phyloP scores from a whole-genome alignment of 1,140 invertebrate genomes.

The Ostrea denselamellosa region DNA sequence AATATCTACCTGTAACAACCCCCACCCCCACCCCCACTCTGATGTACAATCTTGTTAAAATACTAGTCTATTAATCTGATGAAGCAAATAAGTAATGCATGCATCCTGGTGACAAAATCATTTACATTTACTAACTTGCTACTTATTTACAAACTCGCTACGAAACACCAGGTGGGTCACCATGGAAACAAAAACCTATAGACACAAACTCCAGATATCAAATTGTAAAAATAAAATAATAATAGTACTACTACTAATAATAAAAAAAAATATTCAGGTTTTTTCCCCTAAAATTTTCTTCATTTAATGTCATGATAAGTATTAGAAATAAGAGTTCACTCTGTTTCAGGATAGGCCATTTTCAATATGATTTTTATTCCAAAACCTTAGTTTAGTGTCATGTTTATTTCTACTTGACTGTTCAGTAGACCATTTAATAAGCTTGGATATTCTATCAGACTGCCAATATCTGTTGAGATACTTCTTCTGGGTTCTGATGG shows the following conservation, averaged over 20 bases:
- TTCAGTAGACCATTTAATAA: neutral
- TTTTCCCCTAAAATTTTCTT: neutral
- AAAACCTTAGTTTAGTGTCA: too few relatives aligned
- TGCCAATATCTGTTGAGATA: too few relatives aligned
- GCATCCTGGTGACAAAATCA: neutral
- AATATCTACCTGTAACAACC: too few relatives aligned
- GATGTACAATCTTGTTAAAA: too few relatives aligned
- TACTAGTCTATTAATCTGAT: too few relatives aligned
- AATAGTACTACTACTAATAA: too few relatives aligned
- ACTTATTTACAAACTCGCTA: neutral
- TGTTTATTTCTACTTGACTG: too few relatives aligned
- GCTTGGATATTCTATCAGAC: neutral
- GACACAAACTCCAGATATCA: neutral
- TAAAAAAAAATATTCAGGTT: neutral
- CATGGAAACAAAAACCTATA: neutral
- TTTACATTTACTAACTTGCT: neutral
- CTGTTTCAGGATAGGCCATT: too few relatives aligned
- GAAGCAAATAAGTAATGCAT: neutral
- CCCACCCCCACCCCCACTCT: too few relatives aligned
- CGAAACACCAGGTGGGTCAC: conserved; percentile 21
- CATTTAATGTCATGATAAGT: neutral
- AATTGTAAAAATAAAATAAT: neutral
- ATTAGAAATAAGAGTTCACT: neutral
- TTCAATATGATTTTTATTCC: too few relatives aligned
- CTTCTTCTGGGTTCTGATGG: neutral